phyloP scores from a whole-genome alignment of 1,140 invertebrate species.

The Sitophilus oryzae region DNA sequence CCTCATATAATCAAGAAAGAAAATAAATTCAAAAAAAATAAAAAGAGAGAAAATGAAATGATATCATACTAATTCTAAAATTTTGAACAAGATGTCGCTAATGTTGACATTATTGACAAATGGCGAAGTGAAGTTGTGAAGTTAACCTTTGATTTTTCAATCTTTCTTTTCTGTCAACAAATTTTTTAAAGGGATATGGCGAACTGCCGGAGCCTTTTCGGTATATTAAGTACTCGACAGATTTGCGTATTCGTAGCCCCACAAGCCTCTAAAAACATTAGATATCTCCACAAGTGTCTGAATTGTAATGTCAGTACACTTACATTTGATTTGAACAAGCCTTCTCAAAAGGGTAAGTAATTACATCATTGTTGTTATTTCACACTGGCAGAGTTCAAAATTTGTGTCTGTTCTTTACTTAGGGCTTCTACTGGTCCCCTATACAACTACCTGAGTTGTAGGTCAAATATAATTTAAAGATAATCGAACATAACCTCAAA shows the following conservation, averaged over 20 bases:
- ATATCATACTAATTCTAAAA: too few relatives aligned
- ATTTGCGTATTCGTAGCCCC: slow-evolving; percentile 36
- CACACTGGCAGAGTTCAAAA: slow-evolving; percentile 7
- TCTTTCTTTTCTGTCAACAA: slow-evolving; percentile 8
- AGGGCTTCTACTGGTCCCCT: slow-evolving; percentile 1
- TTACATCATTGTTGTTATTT: slow-evolving; percentile 34
- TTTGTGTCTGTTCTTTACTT: slow-evolving; percentile 7
- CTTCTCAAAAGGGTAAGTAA: slow-evolving; percentile 30
- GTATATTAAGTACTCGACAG: slow-evolving; percentile 38
- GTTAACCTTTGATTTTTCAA: slow-evolving; percentile 21
- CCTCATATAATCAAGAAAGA: too few relatives aligned
- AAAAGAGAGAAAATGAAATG: too few relatives aligned
- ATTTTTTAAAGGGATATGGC: slow-evolving; percentile 13
- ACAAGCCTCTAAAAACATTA: slow-evolving; percentile 30
- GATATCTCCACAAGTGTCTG: slow-evolving; percentile 36
- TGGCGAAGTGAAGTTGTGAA: too few relatives aligned
- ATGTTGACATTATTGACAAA: too few relatives aligned
- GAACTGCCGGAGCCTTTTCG: slow-evolving; percentile 34
- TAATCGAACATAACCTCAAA: too few relatives aligned
- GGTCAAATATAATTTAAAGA: too few relatives aligned
- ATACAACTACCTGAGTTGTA: slow-evolving; percentile 11
- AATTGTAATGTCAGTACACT: slow-evolving; percentile 35
- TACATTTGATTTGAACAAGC: slow-evolving; percentile 27
- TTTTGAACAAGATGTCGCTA: too few relatives aligned
- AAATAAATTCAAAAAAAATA: too few relatives aligned